Percentiles rank a stretch among this genome's conserved stretches.
Conservation (phyloP, 1,140 invertebrate genomes). For the Pomacea maculata region DNA sequence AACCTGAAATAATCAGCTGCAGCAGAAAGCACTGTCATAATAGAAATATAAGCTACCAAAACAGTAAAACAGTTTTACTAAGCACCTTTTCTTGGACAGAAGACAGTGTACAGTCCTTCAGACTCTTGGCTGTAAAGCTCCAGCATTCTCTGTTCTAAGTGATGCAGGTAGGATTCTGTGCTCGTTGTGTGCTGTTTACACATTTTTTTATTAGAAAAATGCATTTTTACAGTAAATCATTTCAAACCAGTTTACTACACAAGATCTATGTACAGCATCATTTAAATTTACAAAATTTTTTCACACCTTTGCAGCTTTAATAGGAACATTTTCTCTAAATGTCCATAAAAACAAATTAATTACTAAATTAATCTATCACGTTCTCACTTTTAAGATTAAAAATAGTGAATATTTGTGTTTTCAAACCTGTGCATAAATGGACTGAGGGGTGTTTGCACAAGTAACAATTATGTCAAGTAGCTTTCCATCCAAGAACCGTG, state of each 20-base stretch:
- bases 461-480: slow-evolving; percentile 29
- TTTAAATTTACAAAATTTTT: no score
- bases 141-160: slow-evolving; percentile 45
- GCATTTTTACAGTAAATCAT: background rate
- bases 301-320: no score
- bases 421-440: slow-evolving; percentile 36
- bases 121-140: slow-evolving; percentile 36
- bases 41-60: no score
- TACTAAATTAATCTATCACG: background rate
- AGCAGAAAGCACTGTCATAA: no score
- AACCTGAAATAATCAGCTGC: no score
- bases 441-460: slow-evolving; percentile 24
- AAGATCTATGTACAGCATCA: no score
- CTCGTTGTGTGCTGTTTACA: background rate
- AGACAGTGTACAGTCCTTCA: slow-evolving; percentile 44
- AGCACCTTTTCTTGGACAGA: slow-evolving; percentile 51
- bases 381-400: background rate
- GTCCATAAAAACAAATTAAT: background rate
- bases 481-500: slow-evolving; percentile 14
- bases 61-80: no score
- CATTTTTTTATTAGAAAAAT: background rate
- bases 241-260: background rate
- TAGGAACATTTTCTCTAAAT: background rate
- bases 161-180: slow-evolving; percentile 30
- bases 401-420: slow-evolving; percentile 21